phyloP scores from a whole-genome alignment of 2,888 invertebrate species.

The Cotesia congregata region DNA sequence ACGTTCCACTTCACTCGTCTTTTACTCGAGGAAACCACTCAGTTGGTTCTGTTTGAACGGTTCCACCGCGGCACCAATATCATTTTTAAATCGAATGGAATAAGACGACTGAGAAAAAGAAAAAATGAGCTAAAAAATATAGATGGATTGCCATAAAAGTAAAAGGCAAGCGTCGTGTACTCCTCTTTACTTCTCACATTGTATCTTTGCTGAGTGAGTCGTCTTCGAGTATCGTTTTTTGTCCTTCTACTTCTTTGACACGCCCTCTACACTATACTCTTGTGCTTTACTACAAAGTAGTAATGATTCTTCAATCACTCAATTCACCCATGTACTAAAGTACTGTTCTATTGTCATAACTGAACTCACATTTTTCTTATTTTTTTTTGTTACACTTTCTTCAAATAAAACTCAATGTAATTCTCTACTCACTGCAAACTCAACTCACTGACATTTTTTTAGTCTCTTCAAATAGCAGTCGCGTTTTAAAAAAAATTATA shows the following conservation, averaged over 20 bases:
- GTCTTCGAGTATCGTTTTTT: conserved; percentile 33
- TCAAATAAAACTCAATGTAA: too few relatives aligned
- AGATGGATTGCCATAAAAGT: conserved; percentile 42
- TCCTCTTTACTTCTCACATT: conserved; percentile 25
- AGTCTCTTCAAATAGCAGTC: too few relatives aligned
- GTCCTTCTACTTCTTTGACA: conserved; percentile 29
- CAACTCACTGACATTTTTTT: too few relatives aligned
- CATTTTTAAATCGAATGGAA: conserved; percentile 45
- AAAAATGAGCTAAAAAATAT: conserved; percentile 29
- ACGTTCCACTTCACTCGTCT: conserved; percentile 34
- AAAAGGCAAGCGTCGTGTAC: conserved; percentile 41
- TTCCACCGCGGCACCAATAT: conserved; percentile 38
- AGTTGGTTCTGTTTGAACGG: conserved; percentile 44
- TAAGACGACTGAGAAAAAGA: conserved; percentile 31
- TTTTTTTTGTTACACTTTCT: not conserved
- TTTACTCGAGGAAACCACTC: conserved; percentile 37
- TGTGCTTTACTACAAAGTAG: conserved; percentile 4
- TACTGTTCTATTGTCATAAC: not conserved
- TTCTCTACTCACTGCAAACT: too few relatives aligned
- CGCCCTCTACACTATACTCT: conserved; percentile 18
- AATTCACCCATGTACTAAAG: conserved; percentile 7
- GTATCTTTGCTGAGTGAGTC: conserved; percentile 16
- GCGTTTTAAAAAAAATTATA: too few relatives aligned
- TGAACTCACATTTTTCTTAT: not conserved
- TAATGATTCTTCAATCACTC: conserved; percentile 37